Percentiles rank a stretch among this genome's conserved stretches.
Conservation (phyloP, 2,797 vertebrate species). For the Spinus olivaceus region DNA sequence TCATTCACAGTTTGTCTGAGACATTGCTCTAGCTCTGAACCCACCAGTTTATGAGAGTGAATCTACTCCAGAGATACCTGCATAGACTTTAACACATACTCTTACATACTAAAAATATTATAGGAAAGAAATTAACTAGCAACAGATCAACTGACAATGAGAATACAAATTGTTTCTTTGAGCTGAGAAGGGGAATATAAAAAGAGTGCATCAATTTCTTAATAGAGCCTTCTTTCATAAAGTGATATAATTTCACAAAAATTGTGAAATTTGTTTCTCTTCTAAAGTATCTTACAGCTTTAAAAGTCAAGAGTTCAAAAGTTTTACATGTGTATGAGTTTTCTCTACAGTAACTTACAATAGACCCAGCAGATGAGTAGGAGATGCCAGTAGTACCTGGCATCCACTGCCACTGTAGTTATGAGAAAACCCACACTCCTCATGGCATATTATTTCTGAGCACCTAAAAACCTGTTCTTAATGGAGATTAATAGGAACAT, state of each 20-base stretch:
- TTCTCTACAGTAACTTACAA: background rate
- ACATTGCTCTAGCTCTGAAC: background rate
- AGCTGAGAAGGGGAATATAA: background rate
- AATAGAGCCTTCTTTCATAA: background rate
- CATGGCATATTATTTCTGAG: background rate
- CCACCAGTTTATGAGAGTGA: background rate
- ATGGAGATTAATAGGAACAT: background rate
- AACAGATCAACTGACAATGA: background rate
- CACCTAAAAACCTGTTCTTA: background rate
- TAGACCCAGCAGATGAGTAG: background rate
- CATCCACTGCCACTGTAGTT: background rate
- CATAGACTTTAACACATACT: background rate
- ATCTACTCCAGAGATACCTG: background rate
- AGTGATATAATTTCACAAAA: background rate
- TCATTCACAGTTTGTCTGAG: slow-evolving; percentile 44
- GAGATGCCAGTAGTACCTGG: background rate
- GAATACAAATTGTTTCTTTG: background rate
- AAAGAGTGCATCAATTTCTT: background rate
- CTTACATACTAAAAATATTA: background rate
- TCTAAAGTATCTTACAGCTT: background rate
- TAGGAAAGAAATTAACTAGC: background rate
- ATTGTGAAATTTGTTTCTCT: background rate
- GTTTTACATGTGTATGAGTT: background rate
- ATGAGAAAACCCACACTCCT: background rate
- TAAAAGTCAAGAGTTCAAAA: background rate